Percentiles rank a stretch among this genome's conserved stretches.
phyloP scores from a whole-genome alignment of 1,140 invertebrate species.

The Drosophila pachea region DNA sequence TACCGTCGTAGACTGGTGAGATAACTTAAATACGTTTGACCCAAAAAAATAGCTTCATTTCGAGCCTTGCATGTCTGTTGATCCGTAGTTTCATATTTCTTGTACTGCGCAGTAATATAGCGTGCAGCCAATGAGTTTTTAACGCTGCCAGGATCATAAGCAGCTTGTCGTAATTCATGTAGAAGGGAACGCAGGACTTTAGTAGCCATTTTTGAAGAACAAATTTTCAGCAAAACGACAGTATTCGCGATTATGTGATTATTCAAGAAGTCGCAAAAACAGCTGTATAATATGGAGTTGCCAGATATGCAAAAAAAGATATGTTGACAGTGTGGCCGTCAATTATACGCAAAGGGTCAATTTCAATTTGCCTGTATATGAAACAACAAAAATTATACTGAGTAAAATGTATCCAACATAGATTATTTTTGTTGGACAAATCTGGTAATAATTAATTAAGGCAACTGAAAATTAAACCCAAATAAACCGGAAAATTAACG shows the following conservation, averaged over 20 bases:
- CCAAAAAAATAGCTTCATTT: constrained; percentile 86
- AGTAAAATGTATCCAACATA: too few species aligned
- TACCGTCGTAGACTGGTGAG: constrained; percentile 84
- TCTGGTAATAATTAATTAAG: too few species aligned
- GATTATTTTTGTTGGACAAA: too few species aligned
- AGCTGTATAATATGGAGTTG: constrained; percentile 16
- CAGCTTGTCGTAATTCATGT: constrained; percentile 62
- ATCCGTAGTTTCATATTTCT: constrained; percentile 87
- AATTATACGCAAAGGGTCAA: too few species aligned
- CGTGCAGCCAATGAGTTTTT: constrained; percentile 78
- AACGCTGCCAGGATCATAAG: constrained; percentile 57
- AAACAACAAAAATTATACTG: too few species aligned
- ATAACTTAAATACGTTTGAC: constrained; percentile 87
- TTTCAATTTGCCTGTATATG: too few species aligned
- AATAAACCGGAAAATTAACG: too few species aligned
- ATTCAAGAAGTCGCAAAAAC: constrained; percentile 19
- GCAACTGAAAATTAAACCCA: too few species aligned
- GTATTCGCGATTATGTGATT: constrained; percentile 39
- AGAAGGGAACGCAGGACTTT: constrained; percentile 68
- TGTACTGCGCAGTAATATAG: constrained; percentile 86
- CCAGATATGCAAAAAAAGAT: background rate
- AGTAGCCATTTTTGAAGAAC: constrained; percentile 53
- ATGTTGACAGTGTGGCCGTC: too few species aligned
- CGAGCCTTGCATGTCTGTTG: constrained; percentile 88
- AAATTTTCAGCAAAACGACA: background rate